Conservation (phyloP, 2,888 invertebrate species). For the Cheilosia grossa region DNA sequence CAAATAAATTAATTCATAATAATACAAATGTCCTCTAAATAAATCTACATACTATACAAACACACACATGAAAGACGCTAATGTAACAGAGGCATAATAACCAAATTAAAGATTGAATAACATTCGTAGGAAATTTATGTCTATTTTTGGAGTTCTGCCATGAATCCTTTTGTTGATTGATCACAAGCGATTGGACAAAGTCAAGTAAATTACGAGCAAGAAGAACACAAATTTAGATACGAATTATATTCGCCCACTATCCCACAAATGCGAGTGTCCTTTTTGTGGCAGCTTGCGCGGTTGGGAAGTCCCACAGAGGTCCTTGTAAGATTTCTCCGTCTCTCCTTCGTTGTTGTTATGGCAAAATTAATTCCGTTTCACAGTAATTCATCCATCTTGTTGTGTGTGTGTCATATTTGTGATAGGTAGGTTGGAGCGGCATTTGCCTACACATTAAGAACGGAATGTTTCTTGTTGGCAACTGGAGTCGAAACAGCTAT, state of each 20-base stretch:
- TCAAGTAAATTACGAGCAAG: constrained; percentile 15
- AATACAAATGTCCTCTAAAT: constrained; percentile 25
- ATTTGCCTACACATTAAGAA: constrained; percentile 80
- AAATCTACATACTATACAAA: constrained; percentile 5
- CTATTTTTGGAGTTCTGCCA: constrained; percentile 46
- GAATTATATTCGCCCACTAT: constrained; percentile 49
- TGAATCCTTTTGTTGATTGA: constrained; percentile 56
- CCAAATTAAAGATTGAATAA: constrained; percentile 27
- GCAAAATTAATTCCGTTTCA: constrained; percentile 52
- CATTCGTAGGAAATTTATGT: constrained; percentile 15
- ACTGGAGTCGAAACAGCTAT: constrained; percentile 83
- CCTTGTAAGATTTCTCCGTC: constrained; percentile 50
- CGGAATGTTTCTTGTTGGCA: constrained; percentile 82
- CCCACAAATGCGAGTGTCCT: constrained; percentile 7
- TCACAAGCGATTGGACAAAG: constrained; percentile 7
- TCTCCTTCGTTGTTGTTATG: constrained; percentile 28
- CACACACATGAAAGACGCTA: constrained; percentile 13
- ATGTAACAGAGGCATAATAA: not conserved
- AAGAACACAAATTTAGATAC: constrained; percentile 20
- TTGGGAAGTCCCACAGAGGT: constrained; percentile 39
- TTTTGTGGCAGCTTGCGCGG: constrained; percentile 20
- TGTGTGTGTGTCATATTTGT: constrained; percentile 4
- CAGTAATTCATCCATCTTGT: not conserved
- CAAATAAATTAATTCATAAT: not conserved
- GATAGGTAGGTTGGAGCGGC: constrained; percentile 11